Evolutionary conservation across 2,888 invertebrate species (phyloP), one percentile per base, ranked within the genome.

Genomic region (Acleris sparsana): DNA sequence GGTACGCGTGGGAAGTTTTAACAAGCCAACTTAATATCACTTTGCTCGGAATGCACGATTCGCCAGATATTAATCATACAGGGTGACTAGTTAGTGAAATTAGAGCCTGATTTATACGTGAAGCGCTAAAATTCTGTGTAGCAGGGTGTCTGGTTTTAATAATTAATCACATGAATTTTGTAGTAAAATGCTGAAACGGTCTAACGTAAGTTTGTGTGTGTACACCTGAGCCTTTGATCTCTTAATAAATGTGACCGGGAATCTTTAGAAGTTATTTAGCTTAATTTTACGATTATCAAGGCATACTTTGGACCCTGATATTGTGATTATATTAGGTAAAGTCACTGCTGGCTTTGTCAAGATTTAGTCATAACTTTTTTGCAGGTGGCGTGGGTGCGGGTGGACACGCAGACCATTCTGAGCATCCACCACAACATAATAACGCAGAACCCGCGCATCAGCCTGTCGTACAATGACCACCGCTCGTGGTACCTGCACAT

Each of bases 391-490:
- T 98, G 98, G 98, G 97, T 98, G 16, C 95, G 97, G 48, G 97
- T 98, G 53, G 97, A 98, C 82, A 97, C 97, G 0, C 97, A 98
- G 88, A 98, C 98, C 2, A 97, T 98, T 79, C 93, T 98, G 63
- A 97, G 97, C 67, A 98, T 98, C 80, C 97, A 98, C 85, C 97
- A 97, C 88, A 97, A 96, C 83, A 97, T 98, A 71, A 97, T 98
- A 84, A 97, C 97, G 25, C 97, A 97, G 87, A 98, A 98, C 89
- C 96, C 96, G 18, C 94, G 98, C 73, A 97, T 98, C 79, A 96
- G 96, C 69, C 92, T 97, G 68, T 96, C 97, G 60, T 97, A 96
- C 93, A 97, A 97, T 88, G 97, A 97, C 89, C 97, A 97, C 84
- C 95, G 97, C 64, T 97, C 97, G 60, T 98, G 97, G 97, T 97